These are phyloP conservation scores for Coregonus clupeaformis DNA, from an alignment of 2,113 vertebrate genomes.

Conservation along the genomic window DNA sequence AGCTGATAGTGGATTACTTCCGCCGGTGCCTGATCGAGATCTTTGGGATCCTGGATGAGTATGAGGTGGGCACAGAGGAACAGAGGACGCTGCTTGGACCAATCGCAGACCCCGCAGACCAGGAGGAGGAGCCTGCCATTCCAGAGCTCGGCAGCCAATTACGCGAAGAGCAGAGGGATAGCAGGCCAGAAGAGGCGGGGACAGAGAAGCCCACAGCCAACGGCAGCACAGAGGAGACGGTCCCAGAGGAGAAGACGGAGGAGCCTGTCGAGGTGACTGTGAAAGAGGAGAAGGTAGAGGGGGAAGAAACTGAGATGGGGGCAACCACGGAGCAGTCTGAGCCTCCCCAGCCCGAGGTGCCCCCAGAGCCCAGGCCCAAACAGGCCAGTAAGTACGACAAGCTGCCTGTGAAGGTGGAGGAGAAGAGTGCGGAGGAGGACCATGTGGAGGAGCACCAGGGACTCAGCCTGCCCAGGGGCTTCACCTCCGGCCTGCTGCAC, in stretches of 20 bases:
- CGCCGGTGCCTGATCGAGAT: conserved; percentile 94
- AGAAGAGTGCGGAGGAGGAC: conserved; percentile 56
- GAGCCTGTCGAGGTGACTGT: conserved; percentile 44
- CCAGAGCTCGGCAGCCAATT: conserved; percentile 2
- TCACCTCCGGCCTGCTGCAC: conserved; percentile 89
- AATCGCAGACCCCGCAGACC: not conserved
- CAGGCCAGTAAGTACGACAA: conserved; percentile 92
- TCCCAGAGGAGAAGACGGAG: not conserved
- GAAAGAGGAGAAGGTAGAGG: conserved; percentile 51
- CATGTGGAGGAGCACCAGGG: conserved; percentile 81
- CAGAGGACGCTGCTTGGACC: conserved; percentile 77
- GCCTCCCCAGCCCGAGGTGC: too few species aligned
- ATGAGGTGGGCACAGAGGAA: conserved; percentile 85
- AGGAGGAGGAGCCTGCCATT: not conserved
- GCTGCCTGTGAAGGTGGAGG: conserved; percentile 86
- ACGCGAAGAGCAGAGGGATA: conserved; percentile 54
- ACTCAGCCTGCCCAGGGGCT: conserved; percentile 81
- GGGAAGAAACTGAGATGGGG: conserved; percentile 58
- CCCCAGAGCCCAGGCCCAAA: conserved; percentile 75
- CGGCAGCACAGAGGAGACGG: conserved; percentile 2
- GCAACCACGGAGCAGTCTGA: conserved; percentile 28
- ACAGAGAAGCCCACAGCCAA: conserved; percentile 16
- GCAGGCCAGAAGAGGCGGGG: conserved; percentile 39
- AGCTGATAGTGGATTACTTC: conserved; percentile 92
- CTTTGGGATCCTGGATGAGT: conserved; percentile 92